Conservation (phyloP, 2,797 vertebrate genomes). For the Sardinella longiceps region DNA sequence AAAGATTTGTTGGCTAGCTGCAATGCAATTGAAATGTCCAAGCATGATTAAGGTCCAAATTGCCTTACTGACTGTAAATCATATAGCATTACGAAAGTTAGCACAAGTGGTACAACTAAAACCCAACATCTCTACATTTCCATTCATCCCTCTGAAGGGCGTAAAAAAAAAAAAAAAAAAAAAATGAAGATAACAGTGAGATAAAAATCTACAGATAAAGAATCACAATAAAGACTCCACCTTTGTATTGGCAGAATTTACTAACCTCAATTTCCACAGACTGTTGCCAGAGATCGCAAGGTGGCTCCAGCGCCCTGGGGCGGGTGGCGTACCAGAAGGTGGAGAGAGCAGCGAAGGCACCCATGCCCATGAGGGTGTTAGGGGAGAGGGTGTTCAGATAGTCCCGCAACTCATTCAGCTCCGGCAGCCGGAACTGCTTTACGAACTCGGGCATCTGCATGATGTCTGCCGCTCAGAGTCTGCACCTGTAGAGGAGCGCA, state of each 20-base stretch:
- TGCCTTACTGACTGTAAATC: no score
- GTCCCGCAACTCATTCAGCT: constrained; percentile 82
- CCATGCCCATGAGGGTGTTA: constrained; percentile 84
- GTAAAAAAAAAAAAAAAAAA: no score
- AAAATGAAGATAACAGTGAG: background rate
- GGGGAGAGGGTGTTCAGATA: constrained; percentile 82
- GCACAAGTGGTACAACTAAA: no score
- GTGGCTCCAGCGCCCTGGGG: constrained; percentile 80
- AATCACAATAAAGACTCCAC: background rate
- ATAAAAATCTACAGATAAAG: background rate
- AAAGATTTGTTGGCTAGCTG: no score
- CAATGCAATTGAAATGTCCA: no score
- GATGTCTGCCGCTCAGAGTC: constrained; percentile 28
- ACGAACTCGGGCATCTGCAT: constrained; percentile 88
- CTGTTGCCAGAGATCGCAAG: constrained; percentile 86
- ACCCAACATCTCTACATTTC: no score
- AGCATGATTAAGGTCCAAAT: no score
- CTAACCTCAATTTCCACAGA: constrained; percentile 86
- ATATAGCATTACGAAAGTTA: no score
- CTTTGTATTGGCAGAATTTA: background rate
- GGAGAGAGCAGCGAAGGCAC: constrained; percentile 82
- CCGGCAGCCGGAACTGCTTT: constrained; percentile 79
- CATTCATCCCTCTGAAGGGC: no score
- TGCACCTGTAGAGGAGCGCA: constrained; percentile 39
- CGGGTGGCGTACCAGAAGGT: constrained; percentile 90